phyloP scores from a whole-genome alignment of 2,888 invertebrate species.

The Linnaemya tessellans region DNA sequence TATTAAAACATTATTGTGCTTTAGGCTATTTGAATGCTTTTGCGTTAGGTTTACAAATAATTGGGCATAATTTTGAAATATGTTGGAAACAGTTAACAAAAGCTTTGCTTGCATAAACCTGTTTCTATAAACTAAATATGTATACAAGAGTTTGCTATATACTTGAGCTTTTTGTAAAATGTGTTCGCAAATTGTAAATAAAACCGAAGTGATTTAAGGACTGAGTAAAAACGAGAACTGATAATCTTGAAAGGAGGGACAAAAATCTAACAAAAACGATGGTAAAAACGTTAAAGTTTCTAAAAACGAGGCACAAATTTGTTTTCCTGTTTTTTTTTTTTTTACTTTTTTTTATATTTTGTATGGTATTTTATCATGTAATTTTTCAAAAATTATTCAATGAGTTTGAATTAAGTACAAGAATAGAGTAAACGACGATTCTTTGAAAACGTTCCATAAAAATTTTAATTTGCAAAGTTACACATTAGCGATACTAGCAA shows the following conservation, averaged over 20 bases:
- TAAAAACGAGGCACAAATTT: conserved; percentile 65
- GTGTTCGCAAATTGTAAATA: neutral
- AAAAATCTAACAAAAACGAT: conserved; percentile 23
- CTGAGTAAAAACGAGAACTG: conserved; percentile 47
- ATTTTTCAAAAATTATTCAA: conserved; percentile 11
- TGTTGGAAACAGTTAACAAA: neutral
- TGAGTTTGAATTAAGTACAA: conserved; percentile 62
- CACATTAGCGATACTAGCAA: neutral
- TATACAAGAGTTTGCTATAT: neutral
- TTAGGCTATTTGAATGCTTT: neutral
- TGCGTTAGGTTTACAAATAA: neutral
- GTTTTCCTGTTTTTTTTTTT: neutral
- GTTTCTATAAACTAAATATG: neutral
- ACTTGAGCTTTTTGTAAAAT: neutral
- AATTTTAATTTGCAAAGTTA: neutral
- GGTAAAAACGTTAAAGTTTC: conserved; percentile 25
- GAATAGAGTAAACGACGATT: conserved; percentile 3
- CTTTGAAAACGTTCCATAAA: too few species aligned
- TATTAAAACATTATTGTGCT: neutral
- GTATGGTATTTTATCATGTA: neutral
- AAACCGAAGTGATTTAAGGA: neutral
- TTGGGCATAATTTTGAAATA: neutral
- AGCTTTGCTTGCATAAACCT: conserved; percentile 7
- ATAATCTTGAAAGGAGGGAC: neutral
- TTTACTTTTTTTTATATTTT: conserved; percentile 14